Base-by-base conservation (phyloP, 2,888 invertebrate genomes). In the Amaurobius ferox region DNA sequence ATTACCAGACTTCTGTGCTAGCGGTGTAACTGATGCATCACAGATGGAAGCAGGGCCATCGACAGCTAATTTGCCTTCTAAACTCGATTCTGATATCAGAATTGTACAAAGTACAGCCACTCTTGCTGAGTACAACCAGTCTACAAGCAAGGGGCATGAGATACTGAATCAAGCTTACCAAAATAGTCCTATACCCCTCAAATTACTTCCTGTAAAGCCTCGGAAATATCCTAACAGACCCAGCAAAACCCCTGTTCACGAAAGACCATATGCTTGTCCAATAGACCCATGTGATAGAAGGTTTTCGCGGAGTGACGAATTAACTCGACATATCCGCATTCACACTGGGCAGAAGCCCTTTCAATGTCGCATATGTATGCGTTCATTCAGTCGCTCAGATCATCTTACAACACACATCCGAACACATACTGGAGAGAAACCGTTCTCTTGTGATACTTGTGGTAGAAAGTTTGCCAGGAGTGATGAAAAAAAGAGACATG, bases 261-360 rank as follows among this genome's bases (percentile, higher is more conserved):
- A 99, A 92, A 94, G 99, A 35, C 98, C 99, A 28, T 98, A 99
- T 93, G 98, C 98, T 67, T 99, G 99, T 92, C 98, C 98, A 0
- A 98, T 98, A 32, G 98, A 98, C 91, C 96, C 96, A 90, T 99
- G 99, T 93, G 98, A 99, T 92, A 94, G 98, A 62, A 94, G 99
- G 88, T 99, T 99, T 92, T 98, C 98, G 39, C 94, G 99, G 79
- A 98, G 97, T 88, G 99, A 99, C 93, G 99, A 99, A 93, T 94
- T 99, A 87, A 99, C 99, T 77, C 94, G 99, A 90, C 99, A 99
- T 93, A 98, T 99, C 90, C 95, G 99, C 89, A 99, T 99, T 90
- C 99, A 99, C 93, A 99, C 99, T 66, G 99, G 98, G 0, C 98
- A 98, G 92, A 98, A 98, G 91, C 98, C 98, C 90, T 98, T 98